phyloP scores from a whole-genome alignment of 2,888 invertebrate species.

The Mythimna impura region DNA sequence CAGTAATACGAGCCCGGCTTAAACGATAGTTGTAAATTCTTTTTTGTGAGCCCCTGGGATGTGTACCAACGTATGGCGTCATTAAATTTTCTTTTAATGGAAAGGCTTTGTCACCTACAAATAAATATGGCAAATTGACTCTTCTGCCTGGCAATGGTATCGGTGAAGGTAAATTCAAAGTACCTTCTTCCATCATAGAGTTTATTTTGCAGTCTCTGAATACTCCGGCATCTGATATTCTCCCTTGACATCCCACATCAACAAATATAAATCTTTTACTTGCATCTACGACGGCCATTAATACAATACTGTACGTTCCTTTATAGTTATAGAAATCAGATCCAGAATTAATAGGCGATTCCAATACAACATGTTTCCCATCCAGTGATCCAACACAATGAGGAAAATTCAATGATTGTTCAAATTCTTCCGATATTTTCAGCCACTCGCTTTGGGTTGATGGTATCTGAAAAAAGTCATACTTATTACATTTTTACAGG shows the following conservation, averaged over 20 bases:
- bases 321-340: constrained; percentile 34
- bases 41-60: constrained; percentile 26
- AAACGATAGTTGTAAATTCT: constrained; percentile 27
- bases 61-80: constrained; percentile 24
- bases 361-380: constrained; percentile 57
- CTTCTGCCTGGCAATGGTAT: constrained; percentile 26
- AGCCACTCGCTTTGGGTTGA: constrained; percentile 53
- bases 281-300: constrained; percentile 39
- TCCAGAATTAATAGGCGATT: constrained; percentile 39
- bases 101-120: constrained; percentile 29
- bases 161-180: constrained; percentile 23
- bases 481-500: constrained; percentile 12
- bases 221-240: constrained; percentile 44
- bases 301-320: constrained; percentile 29
- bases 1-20: constrained; percentile 30
- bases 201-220: constrained; percentile 22
- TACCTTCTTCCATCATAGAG: constrained; percentile 24
- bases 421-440: constrained; percentile 54
- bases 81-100: constrained; percentile 29
- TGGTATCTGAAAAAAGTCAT: constrained; percentile 29
- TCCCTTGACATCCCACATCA: constrained; percentile 39
- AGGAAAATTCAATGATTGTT: constrained; percentile 63
- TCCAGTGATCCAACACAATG: constrained; percentile 61
- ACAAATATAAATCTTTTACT: constrained; percentile 42
- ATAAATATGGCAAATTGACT: constrained; percentile 25